Evolutionary conservation across 2,888 invertebrate species (phyloP), one percentile per base, ranked within the genome.

Genomic region (Pasiphila rectangulata): DNA sequence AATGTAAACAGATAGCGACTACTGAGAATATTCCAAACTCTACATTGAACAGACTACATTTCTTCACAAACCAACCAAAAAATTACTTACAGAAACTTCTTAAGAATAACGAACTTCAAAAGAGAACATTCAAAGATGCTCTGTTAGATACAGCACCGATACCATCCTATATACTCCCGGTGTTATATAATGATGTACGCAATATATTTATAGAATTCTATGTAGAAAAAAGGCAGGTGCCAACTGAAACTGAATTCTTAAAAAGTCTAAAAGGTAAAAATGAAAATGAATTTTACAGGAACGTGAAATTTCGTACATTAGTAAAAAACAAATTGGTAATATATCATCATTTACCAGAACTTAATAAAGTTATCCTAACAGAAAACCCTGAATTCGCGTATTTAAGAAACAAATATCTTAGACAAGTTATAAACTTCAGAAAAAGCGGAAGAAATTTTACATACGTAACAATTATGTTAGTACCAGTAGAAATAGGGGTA

Each of bases 351-450:
- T 36, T 47, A 3, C 53, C 48, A 0, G 34, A 37, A 16, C 41
- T 49, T 1, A 51, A 47, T n/a, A 40, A 45, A 30, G 51, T 38
- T 3, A 30, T 57, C 5, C 12, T 57, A 4, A 38, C 19, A 7
- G 57, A 57, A 29, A 51, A 57, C 17, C 51, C 57, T 1, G 40
- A 51, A 13, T 37, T 15, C 0, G 25, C 40, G 1, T 57, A 55
- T 19, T 9, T 46, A 0, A 49, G 57, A n/a, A 41, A 49, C 4
- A 3, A 53, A 9, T 57, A 55, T 20, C 29, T 57, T 15, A 51
- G 29, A 10, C 45, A 45, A 6, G 13, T 57, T 0, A 32, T 20
- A 10, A 15, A 19, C 13, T 34, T 21, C 25, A 49, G 57, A 34
- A 4, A 43, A 30, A 32, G 16, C 7, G 20, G 24, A 0, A 44